Evolutionary conservation across 64 coral and sea anemone genomes (phyloP).

Genomic region (Actinia equina): DNA sequence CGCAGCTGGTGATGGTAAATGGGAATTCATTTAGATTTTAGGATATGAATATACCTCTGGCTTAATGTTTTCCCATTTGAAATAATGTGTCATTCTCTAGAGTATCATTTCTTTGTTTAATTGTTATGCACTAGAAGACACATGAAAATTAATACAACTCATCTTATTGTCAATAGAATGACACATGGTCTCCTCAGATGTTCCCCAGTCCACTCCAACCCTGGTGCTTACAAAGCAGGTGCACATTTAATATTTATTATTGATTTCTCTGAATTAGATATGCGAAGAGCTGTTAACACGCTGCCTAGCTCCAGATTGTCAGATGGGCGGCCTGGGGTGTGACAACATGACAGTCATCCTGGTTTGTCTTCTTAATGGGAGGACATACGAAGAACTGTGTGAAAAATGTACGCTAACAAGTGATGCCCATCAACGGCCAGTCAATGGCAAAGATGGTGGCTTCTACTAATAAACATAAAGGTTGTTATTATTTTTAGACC

Average conservation of each 20-base stretch:
- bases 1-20: too few relatives aligned
- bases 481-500: conserved; percentile 13
- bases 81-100: too few relatives aligned
- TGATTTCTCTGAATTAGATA: conserved; percentile 54
- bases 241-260: not conserved
- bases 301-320: conserved; percentile 95
- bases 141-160: too few relatives aligned
- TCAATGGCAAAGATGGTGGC: conserved; percentile 27
- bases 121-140: too few relatives aligned
- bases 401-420: conserved; percentile 86
- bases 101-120: too few relatives aligned
- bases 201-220: too few relatives aligned
- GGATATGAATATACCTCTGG: too few relatives aligned
- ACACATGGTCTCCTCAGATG: too few relatives aligned
- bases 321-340: conserved; percentile 97
- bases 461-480: conserved; percentile 12
- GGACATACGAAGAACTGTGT: conserved; percentile 85
- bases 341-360: conserved; percentile 99
- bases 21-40: too few relatives aligned
- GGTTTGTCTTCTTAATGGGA: conserved; percentile 70
- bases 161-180: too few relatives aligned
- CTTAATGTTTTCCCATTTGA: too few relatives aligned
- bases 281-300: conserved; percentile 96
- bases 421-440: conserved; percentile 51
- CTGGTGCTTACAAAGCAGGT: too few relatives aligned